These are phyloP conservation scores for Phallusia fumigata DNA, from an alignment of 23 tunicate genomes.

Conservation along the genomic window DNA sequence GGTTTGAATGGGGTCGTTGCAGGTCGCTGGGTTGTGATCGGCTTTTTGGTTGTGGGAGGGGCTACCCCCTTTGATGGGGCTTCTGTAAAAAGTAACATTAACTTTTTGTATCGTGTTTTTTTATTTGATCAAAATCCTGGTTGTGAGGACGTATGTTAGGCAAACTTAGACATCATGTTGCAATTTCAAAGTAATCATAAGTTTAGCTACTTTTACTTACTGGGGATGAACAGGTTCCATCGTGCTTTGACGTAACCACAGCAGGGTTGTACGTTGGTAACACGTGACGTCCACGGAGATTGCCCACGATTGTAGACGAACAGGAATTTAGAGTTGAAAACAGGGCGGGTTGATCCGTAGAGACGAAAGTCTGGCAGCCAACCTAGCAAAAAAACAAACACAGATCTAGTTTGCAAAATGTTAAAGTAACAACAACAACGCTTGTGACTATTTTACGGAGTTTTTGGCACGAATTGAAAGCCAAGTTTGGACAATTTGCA, in stretches of 20 bases:
- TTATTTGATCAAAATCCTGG: no score
- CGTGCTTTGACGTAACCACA: constrained; percentile 42
- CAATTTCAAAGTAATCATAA: no score
- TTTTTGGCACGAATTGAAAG: no score
- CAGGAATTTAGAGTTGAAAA: not conserved
- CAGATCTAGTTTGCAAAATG: no score
- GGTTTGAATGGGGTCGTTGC: not conserved
- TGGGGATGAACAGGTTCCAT: constrained; percentile 56
- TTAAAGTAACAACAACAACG: no score
- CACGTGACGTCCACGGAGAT: constrained; percentile 47
- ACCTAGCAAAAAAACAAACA: constrained; percentile 12
- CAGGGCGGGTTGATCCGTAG: constrained; percentile 30
- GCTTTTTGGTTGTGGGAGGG: not conserved
- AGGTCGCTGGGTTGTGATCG: not conserved
- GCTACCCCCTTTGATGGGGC: not conserved
- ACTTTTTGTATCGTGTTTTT: no score
- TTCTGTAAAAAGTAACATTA: not conserved
- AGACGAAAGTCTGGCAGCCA: constrained; percentile 44
- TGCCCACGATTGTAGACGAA: constrained; percentile 52
- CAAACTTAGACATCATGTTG: no score
- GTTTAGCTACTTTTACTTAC: constrained; percentile 52
- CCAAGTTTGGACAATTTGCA: no score
- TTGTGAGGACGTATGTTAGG: no score
- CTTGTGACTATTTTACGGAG: no score
- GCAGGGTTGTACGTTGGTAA: constrained; percentile 30